phyloP scores from a whole-genome alignment of 2,888 invertebrate genomes.

The Lasioglossum villosulum region DNA sequence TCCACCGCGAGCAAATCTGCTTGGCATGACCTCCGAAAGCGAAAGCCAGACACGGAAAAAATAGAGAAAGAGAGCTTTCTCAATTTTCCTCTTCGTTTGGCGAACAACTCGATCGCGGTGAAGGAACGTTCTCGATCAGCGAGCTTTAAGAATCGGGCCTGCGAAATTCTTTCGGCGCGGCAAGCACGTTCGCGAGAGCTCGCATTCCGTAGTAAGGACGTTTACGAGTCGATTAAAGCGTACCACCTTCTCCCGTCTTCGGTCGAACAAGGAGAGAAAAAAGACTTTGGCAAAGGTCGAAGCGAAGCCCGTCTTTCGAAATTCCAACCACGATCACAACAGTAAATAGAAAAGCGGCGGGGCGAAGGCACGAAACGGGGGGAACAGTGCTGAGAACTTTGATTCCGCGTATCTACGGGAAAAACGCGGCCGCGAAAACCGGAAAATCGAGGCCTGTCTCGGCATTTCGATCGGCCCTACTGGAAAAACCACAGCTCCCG shows the following conservation, averaged over 20 bases:
- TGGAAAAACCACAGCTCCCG: not conserved
- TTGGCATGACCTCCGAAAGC: not conserved
- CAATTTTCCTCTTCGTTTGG: not conserved
- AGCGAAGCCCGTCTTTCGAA: constrained; percentile 43
- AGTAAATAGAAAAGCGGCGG: constrained; percentile 62
- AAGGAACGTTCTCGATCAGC: not conserved
- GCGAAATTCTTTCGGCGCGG: constrained; percentile 7
- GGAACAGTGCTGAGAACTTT: constrained; percentile 23
- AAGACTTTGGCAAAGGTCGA: constrained; percentile 52
- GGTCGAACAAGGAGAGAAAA: constrained; percentile 30
- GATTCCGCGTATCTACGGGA: not conserved
- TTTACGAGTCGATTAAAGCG: constrained; percentile 52
- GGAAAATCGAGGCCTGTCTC: not conserved
- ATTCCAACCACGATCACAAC: constrained; percentile 60
- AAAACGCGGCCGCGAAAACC: not conserved
- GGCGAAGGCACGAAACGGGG: constrained; percentile 20
- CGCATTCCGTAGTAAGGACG: constrained; percentile 48
- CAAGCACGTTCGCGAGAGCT: constrained; percentile 5
- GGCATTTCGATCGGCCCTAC: not conserved
- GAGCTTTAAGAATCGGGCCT: not conserved
- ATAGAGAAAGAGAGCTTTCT: not conserved
- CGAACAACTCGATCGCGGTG: not conserved
- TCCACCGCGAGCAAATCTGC: not conserved
- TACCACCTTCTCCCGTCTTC: constrained; percentile 29
- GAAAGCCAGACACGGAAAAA: not conserved